Conservation (phyloP, 2,113 vertebrate genomes). For the Prietella phreatophila region DNA sequence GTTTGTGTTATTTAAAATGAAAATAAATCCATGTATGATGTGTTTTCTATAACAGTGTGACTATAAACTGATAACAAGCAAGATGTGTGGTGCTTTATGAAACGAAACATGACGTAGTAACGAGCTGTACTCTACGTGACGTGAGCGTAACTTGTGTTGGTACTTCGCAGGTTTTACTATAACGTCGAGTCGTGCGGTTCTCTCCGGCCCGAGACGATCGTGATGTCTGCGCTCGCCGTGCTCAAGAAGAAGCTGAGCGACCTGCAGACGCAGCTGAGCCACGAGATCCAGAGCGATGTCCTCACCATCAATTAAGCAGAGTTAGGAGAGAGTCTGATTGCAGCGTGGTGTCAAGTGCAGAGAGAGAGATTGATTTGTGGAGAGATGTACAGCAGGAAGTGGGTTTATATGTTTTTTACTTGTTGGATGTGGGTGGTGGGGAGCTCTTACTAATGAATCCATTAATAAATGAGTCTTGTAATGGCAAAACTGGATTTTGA, state of each 20-base stretch:
- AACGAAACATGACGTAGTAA: background rate
- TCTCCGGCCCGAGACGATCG: constrained; percentile 92
- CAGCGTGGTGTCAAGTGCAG: background rate
- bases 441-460: background rate
- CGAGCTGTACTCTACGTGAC: background rate
- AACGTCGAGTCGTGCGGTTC: constrained; percentile 97
- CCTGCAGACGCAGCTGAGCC: constrained; percentile 94
- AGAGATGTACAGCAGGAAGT: constrained; percentile 23
- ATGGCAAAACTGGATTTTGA: background rate
- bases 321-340: background rate
- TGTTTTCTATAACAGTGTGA: background rate
- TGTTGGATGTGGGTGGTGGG: background rate
- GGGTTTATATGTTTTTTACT: constrained; percentile 23
- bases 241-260: constrained; percentile 97
- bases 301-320: constrained; percentile 86
- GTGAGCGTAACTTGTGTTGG: too few relatives aligned
- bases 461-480: constrained; percentile 19
- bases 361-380: background rate
- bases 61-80: background rate
- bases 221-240: constrained; percentile 87
- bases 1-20: background rate
- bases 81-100: background rate
- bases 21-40: background rate
- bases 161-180: constrained; percentile 86
- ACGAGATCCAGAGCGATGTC: constrained; percentile 94